Percentiles rank a stretch among this genome's conserved stretches.
Conservation (phyloP, 2,888 invertebrate species). For the Atethmia centrago region DNA sequence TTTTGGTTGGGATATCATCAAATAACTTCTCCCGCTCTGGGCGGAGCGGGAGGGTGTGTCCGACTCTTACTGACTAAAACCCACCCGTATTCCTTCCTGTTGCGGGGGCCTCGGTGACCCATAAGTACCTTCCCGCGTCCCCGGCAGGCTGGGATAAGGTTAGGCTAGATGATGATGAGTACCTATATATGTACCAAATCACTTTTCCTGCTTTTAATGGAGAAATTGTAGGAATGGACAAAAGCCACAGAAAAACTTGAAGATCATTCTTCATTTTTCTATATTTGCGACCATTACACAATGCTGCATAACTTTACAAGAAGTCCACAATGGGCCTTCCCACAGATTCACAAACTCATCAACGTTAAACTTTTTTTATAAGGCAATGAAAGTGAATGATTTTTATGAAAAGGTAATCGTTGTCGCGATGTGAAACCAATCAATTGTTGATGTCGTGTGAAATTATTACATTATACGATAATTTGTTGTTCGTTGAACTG, state of each 20-base stretch:
- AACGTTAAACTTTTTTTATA: conserved; percentile 58
- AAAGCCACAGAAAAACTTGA: conserved; percentile 28
- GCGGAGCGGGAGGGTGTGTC: too few species aligned
- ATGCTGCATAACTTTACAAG: conserved; percentile 51
- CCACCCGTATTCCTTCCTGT: too few species aligned
- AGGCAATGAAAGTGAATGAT: conserved; percentile 72
- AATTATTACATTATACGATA: conserved; percentile 54
- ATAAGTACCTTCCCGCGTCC: too few species aligned
- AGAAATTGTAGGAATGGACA: conserved; percentile 5
- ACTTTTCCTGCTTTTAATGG: conserved; percentile 17
- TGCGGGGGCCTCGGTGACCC: too few species aligned
- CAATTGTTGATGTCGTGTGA: conserved; percentile 68
- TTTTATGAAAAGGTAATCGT: conserved; percentile 62
- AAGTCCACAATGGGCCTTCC: conserved; percentile 57
- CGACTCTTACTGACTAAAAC: too few species aligned
- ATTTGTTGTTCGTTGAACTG: conserved; percentile 61
- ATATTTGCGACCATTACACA: conserved; percentile 53
- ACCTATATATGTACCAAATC: too few species aligned
- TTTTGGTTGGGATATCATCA: too few species aligned
- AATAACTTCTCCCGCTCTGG: too few species aligned
- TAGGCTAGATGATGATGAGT: too few species aligned
- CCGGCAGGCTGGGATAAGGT: too few species aligned
- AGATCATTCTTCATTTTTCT: conserved; percentile 23
- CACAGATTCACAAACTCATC: conserved; percentile 49
- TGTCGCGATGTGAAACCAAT: conserved; percentile 66